A percentile compares a stretch with the other conserved stretches of the same genome.
Conservation (phyloP, 2,797 vertebrate species). For the Mus minutoides region DNA sequence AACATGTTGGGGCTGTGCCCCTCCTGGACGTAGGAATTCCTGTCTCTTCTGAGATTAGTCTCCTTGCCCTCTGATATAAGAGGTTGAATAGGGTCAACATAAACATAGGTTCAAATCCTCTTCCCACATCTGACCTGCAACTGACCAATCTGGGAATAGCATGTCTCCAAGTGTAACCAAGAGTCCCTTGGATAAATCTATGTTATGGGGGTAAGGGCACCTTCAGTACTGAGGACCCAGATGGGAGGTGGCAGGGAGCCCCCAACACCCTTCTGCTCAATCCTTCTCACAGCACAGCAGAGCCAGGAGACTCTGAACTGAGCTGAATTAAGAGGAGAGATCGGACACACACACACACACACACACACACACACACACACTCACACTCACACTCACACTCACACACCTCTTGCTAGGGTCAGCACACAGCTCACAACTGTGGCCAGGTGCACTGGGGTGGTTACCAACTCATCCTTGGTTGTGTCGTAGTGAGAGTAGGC, state of each 20-base stretch:
- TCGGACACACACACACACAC: not conserved
- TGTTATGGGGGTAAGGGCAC: not conserved
- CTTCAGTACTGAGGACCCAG: not conserved
- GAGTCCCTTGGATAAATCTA: not conserved
- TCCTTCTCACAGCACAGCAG: not conserved
- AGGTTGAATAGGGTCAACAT: not conserved
- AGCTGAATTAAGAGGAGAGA: not conserved
- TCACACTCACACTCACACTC: too few relatives aligned
- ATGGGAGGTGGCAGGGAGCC: not conserved
- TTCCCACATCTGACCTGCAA: not conserved
- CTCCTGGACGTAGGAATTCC: not conserved
- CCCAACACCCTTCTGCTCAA: not conserved
- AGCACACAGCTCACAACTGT: not conserved
- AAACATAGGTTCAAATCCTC: not conserved
- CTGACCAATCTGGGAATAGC: not conserved
- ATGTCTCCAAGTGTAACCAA: not conserved
- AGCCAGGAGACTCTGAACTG: not conserved
- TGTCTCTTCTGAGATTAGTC: not conserved
- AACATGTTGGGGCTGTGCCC: not conserved
- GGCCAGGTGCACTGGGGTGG: not conserved
- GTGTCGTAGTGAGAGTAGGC: not conserved
- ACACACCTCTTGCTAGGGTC: fast-evolving
- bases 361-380: too few relatives aligned
- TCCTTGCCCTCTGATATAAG: not conserved
- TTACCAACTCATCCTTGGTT: not conserved